Base-by-base conservation (phyloP, 2,888 invertebrate genomes). In the Stenodema calcarata region DNA sequence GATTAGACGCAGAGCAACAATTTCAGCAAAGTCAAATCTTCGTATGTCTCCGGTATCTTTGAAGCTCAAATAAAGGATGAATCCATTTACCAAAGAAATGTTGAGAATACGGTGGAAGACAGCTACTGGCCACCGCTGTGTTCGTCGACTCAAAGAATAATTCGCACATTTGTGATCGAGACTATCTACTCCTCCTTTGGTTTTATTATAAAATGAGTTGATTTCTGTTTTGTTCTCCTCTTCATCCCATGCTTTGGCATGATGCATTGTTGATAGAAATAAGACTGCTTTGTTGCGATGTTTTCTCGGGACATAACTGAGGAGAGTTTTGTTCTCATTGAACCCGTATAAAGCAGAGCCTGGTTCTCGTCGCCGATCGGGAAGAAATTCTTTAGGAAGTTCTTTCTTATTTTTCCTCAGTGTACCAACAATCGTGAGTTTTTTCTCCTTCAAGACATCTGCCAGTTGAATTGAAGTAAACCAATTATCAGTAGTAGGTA, bases 101-200 rank as follows among this genome's bases (percentile, higher is more conserved):
- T 82, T 62, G 12, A 82, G 16, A 11, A 82, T 28, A 12, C n/a
- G n/a, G n/a, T 12, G 62, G 62, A 82, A 82, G 18, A 54, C 14
- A 18, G 54, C n/a, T 18, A 82, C 16, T 62, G 82, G 82, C 82
- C 82, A 82, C 18, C 82, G 3, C 27, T 6, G 14, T 9, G 82
- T 54, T 14, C 28, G 6, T 4, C 82, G 9, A 4, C 50, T 62
- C 7, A 4, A 11, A 69, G 9, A 12, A 16, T 50, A 50, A 16
- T 88, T 86, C 42, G 85, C 87, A 79, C 50, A 50, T 3, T 3
- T 9, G 9, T 50, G 50, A 50, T 50, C 50, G 11, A 14, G 3
- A 16, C 12, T 50, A 16, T 50, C 50, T 3, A 50, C 50, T 14
- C 50, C 50, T 3, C 50, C 50, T 50, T 50, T 50, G 3, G 16